Conservation (phyloP, 2,888 invertebrate species). For the Odontocerum albicorne region DNA sequence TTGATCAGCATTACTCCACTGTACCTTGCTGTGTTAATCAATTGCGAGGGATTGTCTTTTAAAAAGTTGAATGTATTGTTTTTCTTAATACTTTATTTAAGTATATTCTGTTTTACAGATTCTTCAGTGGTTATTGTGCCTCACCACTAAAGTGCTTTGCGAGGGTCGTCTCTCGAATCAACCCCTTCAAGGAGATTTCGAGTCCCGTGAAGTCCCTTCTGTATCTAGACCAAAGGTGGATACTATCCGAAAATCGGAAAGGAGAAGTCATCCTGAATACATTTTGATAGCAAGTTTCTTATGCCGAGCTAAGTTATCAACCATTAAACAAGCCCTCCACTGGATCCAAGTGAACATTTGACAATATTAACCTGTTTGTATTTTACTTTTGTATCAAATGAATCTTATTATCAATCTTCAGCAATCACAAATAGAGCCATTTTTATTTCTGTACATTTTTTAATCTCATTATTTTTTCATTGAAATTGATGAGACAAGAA, state of each 20-base stretch:
- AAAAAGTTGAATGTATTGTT: neutral
- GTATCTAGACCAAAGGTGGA: conserved; percentile 22
- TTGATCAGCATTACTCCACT: too few species aligned
- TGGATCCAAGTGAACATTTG: conserved; percentile 59
- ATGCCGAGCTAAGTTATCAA: conserved; percentile 61
- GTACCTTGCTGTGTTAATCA: too few species aligned
- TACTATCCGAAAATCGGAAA: conserved; percentile 43
- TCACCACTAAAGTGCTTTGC: conserved; percentile 74
- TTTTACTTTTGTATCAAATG: too few species aligned
- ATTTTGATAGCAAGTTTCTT: conserved; percentile 71
- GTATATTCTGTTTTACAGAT: conserved; percentile 51
- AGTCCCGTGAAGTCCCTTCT: neutral
- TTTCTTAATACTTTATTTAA: neutral
- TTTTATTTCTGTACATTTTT: too few species aligned
- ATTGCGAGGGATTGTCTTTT: too few species aligned
- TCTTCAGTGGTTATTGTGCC: conserved; percentile 71
- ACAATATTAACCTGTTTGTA: too few species aligned
- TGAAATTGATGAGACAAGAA: too few species aligned
- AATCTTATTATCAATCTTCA: too few species aligned
- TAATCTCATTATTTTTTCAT: too few species aligned
- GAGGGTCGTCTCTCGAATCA: conserved; percentile 52
- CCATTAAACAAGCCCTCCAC: conserved; percentile 62
- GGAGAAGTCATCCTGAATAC: conserved; percentile 72
- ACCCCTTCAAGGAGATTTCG: neutral
- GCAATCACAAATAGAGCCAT: too few species aligned